Conservation (phyloP, 2,888 invertebrate species). For the Pristionchus arcanus region DNA sequence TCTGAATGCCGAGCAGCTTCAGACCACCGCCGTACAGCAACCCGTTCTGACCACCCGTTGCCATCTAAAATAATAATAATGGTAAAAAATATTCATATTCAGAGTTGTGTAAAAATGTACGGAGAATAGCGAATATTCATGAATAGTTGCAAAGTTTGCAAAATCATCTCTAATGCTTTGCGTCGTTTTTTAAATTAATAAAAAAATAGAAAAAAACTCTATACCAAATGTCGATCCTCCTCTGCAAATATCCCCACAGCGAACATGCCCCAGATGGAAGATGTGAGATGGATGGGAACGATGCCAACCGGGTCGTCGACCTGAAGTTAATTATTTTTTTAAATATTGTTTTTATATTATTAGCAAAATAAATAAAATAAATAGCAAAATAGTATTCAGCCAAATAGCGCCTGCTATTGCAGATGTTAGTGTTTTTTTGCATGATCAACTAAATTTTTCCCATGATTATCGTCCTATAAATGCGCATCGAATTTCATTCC, state of each 20-base stretch:
- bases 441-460: no score
- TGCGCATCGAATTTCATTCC: neutral
- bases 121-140: neutral
- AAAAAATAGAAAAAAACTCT: no score
- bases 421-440: no score
- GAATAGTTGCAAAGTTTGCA: neutral
- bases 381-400: no score
- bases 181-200: no score
- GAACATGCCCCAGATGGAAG: slow-evolving; percentile 79
- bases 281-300: slow-evolving; percentile 72
- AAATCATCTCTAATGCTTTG: no score
- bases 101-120: neutral
- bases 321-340: neutral
- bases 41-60: slow-evolving; percentile 65
- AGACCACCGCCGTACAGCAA: slow-evolving; percentile 74
- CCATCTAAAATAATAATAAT: slow-evolving; percentile 51
- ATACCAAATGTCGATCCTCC: slow-evolving; percentile 75
- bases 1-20: slow-evolving; percentile 79
- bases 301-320: slow-evolving; percentile 71
- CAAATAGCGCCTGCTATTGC: no score
- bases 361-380: no score
- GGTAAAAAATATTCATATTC: neutral
- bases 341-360: no score
- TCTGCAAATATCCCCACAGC: slow-evolving; percentile 80
- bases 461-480: neutral